Evolutionary conservation across 2,888 invertebrate genomes (phyloP).

Genomic region (Cephus nigrinus): DNA sequence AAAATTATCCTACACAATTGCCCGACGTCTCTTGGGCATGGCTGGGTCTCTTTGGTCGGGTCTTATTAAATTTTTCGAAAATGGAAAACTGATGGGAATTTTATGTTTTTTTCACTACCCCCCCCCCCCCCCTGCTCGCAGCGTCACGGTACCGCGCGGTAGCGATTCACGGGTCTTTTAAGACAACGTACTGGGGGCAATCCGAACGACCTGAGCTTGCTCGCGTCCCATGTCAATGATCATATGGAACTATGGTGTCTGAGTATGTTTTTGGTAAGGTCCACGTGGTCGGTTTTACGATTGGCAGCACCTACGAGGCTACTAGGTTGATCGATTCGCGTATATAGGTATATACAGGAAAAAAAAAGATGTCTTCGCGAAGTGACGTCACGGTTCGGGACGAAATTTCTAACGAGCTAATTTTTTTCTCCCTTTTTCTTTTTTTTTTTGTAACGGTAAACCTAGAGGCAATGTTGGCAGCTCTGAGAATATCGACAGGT

Average conservation of each 20-base stretch:
- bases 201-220: not conserved
- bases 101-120: no score
- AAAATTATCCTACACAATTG: not conserved
- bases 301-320: not conserved
- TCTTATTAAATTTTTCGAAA: not conserved
- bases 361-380: not conserved
- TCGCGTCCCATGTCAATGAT: not conserved
- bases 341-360: no score
- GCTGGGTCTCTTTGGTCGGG: not conserved
- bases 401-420: not conserved
- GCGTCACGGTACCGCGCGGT: not conserved
- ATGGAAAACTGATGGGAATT: not conserved
- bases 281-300: not conserved
- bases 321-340: not conserved
- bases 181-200: not conserved
- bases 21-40: not conserved
- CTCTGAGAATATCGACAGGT: not conserved
- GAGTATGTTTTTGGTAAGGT: not conserved
- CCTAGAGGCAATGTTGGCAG: not conserved
- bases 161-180: not conserved
- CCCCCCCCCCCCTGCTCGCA: no score
- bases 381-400: not conserved
- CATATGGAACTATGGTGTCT: not conserved
- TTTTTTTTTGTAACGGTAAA: not conserved
- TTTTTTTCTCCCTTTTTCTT: not conserved